Percentiles rank a stretch among this genome's conserved stretches.
Evolutionary conservation across 2,113 vertebrate species (phyloP).

Genomic region (Archocentrus centrarchus): DNA sequence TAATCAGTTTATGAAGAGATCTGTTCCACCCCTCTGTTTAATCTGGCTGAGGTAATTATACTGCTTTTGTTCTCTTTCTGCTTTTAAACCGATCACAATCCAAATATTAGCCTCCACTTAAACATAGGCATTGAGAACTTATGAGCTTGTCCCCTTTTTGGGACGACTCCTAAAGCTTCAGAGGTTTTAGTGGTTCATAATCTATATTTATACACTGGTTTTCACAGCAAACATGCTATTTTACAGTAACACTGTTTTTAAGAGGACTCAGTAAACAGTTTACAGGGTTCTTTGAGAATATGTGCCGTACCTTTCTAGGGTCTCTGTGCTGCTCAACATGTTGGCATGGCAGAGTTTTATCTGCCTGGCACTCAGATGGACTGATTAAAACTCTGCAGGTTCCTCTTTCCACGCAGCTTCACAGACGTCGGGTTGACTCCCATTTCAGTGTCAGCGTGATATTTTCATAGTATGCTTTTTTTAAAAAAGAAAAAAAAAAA

Average conservation of each 20-base stretch:
- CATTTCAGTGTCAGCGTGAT: constrained; percentile 41
- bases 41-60: background rate
- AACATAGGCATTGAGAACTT: background rate
- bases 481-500: background rate
- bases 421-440: constrained; percentile 16
- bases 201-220: background rate
- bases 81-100: background rate
- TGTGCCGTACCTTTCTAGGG: background rate
- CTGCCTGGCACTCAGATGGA: constrained; percentile 29
- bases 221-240: background rate
- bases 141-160: background rate
- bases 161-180: background rate
- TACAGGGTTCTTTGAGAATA: background rate
- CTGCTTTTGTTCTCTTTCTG: background rate
- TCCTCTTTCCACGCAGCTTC: constrained; percentile 20
- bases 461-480: constrained; percentile 32
- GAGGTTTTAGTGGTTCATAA: background rate
- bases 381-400: constrained; percentile 39
- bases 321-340: background rate
- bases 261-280: background rate
- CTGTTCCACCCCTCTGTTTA: background rate
- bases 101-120: background rate
- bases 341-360: constrained; percentile 32
- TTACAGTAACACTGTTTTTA: background rate
- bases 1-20: background rate